Evolutionary conservation across 35 echinoderm and acorn worm species (phyloP).

Genomic region (Apostichopus californicus): DNA sequence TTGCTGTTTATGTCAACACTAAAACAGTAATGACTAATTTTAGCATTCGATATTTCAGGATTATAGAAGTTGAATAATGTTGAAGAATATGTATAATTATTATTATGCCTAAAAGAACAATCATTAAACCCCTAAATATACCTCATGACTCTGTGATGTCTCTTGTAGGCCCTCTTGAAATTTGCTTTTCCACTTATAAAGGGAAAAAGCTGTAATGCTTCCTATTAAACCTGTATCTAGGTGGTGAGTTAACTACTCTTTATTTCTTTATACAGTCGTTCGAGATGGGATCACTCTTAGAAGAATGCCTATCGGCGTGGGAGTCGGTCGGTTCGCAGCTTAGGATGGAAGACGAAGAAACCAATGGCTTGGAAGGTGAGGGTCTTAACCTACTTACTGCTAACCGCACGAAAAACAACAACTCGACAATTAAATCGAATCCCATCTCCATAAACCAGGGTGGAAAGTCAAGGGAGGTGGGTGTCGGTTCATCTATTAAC

Average conservation of each 20-base stretch:
- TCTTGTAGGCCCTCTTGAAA: too few species aligned
- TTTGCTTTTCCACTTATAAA: too few species aligned
- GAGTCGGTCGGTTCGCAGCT: conserved; percentile 43
- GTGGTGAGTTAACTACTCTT: background rate
- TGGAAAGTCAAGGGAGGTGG: conserved; percentile 38
- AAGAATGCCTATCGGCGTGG: conserved; percentile 54
- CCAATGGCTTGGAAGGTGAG: conserved; percentile 59
- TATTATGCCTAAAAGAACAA: too few species aligned
- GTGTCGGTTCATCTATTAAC: conserved; percentile 30
- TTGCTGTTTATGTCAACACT: too few species aligned
- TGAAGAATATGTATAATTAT: too few species aligned
- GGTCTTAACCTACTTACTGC: conserved; percentile 24
- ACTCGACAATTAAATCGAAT: conserved; percentile 6
- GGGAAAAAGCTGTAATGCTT: too few species aligned
- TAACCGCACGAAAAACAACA: conserved; percentile 60
- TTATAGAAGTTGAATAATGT: too few species aligned
- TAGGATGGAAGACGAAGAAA: conserved; percentile 45
- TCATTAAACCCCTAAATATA: too few species aligned
- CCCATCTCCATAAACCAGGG: conserved; percentile 59
- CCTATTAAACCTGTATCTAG: background rate
- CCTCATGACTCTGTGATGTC: too few species aligned
- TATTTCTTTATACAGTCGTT: conserved; percentile 42
- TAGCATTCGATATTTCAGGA: too few species aligned
- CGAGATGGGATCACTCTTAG: conserved; percentile 56
- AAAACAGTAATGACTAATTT: too few species aligned